Evolutionary conservation across 2,113 vertebrate genomes (phyloP).

Genomic region (Noturus placidus): DNA sequence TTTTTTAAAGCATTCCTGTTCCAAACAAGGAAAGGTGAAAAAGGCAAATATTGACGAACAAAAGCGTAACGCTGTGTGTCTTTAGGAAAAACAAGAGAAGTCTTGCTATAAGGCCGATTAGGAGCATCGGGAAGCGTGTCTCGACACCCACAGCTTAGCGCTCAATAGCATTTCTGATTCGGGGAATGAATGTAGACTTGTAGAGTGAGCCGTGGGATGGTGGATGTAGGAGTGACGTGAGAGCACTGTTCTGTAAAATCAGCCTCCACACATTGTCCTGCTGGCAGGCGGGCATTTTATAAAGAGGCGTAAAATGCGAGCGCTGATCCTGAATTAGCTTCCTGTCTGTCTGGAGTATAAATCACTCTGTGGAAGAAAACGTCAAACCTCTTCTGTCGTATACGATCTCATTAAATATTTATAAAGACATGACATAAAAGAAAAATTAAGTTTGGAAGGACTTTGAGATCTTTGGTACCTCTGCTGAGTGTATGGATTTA

Average conservation of each 20-base stretch:
- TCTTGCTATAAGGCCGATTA: slow-evolving; percentile 22
- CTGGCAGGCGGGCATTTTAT: slow-evolving; percentile 28
- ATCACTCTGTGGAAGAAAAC: background rate
- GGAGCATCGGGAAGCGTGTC: background rate
- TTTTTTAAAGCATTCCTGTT: background rate
- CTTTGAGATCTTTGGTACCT: background rate
- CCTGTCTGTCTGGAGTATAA: background rate
- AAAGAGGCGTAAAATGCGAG: background rate
- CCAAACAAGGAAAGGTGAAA: background rate
- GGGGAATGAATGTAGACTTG: slow-evolving; percentile 43
- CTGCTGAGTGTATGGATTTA: background rate
- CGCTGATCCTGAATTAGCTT: background rate
- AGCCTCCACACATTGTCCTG: slow-evolving; percentile 49
- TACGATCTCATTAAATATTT: background rate
- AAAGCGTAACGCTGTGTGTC: background rate
- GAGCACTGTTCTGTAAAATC: slow-evolving; percentile 34
- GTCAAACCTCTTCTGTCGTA: background rate
- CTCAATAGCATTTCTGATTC: slow-evolving; percentile 23
- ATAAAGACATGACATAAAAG: background rate
- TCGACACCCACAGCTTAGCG: slow-evolving; percentile 40
- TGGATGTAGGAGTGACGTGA: slow-evolving; percentile 40
- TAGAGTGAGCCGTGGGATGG: slow-evolving; percentile 29
- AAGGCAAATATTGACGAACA: background rate
- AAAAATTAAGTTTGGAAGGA: background rate
- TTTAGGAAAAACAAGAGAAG: slow-evolving; percentile 22